A percentile compares a stretch with the other conserved stretches of the same genome.
phyloP scores from a whole-genome alignment of 2,113 vertebrate species.

The Cyanocitta stelleri region DNA sequence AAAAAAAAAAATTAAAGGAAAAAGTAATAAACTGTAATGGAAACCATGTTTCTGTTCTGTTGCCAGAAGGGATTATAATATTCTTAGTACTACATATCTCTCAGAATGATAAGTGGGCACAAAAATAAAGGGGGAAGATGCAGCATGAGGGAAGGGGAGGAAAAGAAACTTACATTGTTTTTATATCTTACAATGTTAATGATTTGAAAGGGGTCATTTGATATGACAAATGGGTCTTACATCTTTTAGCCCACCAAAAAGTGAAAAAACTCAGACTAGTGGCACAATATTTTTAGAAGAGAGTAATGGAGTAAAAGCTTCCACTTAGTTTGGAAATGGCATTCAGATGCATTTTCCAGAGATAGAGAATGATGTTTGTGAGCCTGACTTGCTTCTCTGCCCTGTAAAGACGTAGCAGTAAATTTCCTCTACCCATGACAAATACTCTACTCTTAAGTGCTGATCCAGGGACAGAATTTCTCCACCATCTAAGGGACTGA shows the following conservation, averaged over 20 bases:
- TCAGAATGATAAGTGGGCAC: conserved; percentile 4
- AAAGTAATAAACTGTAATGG: conserved; percentile 51
- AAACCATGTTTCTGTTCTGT: conserved; percentile 39
- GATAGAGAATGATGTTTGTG: not conserved
- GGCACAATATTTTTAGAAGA: not conserved
- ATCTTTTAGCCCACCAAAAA: not conserved
- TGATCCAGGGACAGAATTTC: not conserved
- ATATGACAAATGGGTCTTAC: not conserved
- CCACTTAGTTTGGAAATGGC: not conserved
- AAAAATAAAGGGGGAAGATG: not conserved
- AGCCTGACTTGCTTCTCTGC: not conserved
- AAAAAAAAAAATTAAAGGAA: conserved; percentile 13
- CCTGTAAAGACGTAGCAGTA: not conserved
- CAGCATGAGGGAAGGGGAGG: not conserved
- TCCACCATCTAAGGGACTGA: not conserved
- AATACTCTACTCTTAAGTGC: not conserved
- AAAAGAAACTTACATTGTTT: not conserved
- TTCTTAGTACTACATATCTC: not conserved
- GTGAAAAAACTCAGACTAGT: not conserved
- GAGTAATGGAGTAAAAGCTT: not conserved
- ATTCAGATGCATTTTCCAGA: not conserved
- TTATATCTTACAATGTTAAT: not conserved
- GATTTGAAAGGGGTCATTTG: not conserved
- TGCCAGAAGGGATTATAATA: conserved; percentile 45
- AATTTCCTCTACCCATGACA: not conserved